phyloP scores from a whole-genome alignment of 1,140 invertebrate genomes.

The Achroia grisella region DNA sequence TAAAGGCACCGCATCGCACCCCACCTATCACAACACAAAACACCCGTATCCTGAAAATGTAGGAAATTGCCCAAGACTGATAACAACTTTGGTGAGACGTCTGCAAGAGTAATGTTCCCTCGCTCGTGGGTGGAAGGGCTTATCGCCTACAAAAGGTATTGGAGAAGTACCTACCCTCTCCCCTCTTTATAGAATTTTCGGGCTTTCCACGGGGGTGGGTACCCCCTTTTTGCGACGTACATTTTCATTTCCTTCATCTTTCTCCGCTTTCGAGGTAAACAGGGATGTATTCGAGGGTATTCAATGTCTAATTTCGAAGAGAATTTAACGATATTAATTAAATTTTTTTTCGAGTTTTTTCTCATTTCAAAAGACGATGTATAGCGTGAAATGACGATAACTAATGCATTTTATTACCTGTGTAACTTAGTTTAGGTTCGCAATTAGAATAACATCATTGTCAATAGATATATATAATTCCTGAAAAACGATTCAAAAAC shows the following conservation, averaged over 20 bases:
- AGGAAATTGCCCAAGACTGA: slow-evolving; percentile 53
- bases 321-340: too few species aligned
- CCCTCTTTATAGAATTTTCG: slow-evolving; percentile 69
- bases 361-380: too few species aligned
- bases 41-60: neutral
- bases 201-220: slow-evolving; percentile 27
- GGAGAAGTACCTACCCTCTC: slow-evolving; percentile 18
- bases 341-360: too few species aligned
- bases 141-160: slow-evolving; percentile 62
- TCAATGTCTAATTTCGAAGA: too few species aligned
- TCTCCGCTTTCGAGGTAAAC: slow-evolving; percentile 54
- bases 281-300: slow-evolving; percentile 37
- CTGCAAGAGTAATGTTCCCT: slow-evolving; percentile 52
- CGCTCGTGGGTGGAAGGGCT: slow-evolving; percentile 30
- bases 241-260: slow-evolving; percentile 74
- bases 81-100: slow-evolving; percentile 56
- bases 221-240: slow-evolving; percentile 69
- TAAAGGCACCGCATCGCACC: too few species aligned
- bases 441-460: too few species aligned
- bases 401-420: too few species aligned
- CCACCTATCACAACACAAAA: too few species aligned
- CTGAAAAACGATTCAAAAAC: too few species aligned
- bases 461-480: too few species aligned
- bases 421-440: too few species aligned
- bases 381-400: too few species aligned